Conservation (phyloP, 2,888 invertebrate genomes). For the Caenorhabditis japonica region DNA sequence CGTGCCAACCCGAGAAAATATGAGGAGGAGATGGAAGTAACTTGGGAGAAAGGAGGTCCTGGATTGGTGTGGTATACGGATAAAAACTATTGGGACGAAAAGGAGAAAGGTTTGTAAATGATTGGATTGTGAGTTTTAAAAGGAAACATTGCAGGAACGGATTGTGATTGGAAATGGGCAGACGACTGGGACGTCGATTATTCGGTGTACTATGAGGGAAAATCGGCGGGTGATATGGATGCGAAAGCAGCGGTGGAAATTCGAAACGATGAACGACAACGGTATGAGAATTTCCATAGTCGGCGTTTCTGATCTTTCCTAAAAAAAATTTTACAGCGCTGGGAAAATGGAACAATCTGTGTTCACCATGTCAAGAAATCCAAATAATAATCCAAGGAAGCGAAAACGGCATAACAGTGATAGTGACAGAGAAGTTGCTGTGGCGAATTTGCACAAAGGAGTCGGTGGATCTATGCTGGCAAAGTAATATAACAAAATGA, state of each 20-base stretch:
- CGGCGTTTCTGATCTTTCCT: constrained; percentile 9
- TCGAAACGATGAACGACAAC: constrained; percentile 74
- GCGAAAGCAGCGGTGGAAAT: constrained; percentile 79
- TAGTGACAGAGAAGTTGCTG: constrained; percentile 78
- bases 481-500: constrained; percentile 10
- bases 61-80: constrained; percentile 82
- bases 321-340: constrained; percentile 51
- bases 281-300: constrained; percentile 42
- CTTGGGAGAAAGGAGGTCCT: constrained; percentile 82
- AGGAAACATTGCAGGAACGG: constrained; percentile 51
- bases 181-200: constrained; percentile 82
- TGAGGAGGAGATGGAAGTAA: constrained; percentile 72
- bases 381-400: constrained; percentile 4
- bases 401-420: constrained; percentile 59
- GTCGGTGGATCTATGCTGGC: constrained; percentile 52
- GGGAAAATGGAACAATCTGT: constrained; percentile 55
- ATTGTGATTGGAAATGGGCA: constrained; percentile 80
- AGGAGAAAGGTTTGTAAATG: constrained; percentile 71
- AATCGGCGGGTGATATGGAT: constrained; percentile 79
- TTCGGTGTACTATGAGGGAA: constrained; percentile 79
- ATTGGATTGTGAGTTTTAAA: background rate
- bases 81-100: constrained; percentile 80
- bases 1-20: constrained; percentile 71
- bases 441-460: constrained; percentile 69
- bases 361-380: constrained; percentile 35